Evolutionary conservation across 2,797 vertebrate species (phyloP).

Genomic region (Coranthus polyacanthus): DNA sequence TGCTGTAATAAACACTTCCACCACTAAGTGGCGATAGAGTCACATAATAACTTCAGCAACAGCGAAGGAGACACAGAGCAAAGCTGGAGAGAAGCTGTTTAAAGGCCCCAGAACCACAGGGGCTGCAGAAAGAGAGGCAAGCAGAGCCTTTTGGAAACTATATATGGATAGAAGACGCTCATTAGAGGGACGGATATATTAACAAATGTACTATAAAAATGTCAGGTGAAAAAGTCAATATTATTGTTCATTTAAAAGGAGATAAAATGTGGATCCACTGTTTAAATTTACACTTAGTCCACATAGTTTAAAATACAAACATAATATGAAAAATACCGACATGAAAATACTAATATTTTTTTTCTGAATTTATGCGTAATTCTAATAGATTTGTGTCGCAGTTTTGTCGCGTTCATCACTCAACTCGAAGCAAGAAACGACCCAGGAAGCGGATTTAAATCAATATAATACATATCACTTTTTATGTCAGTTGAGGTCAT

Average conservation of each 20-base stretch:
- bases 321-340: not conserved
- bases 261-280: not conserved
- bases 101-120: constrained; percentile 24
- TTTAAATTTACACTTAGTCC: not conserved
- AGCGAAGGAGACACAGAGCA: not conserved
- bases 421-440: no score
- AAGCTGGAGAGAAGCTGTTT: accelerated
- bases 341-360: no score
- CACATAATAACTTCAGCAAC: constrained; percentile 4
- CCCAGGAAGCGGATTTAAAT: not conserved
- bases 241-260: not conserved
- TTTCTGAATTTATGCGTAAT: not conserved
- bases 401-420: no score
- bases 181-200: not conserved
- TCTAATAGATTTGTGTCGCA: no score
- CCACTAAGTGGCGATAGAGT: constrained; percentile 52
- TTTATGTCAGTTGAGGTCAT: not conserved
- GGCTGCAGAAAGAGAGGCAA: not conserved
- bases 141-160: not conserved
- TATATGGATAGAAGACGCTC: not conserved
- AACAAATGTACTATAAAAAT: not conserved
- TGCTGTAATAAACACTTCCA: constrained; percentile 7
- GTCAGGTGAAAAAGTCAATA: not conserved
- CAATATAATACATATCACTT: not conserved
- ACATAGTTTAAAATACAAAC: not conserved